These are phyloP conservation scores for Odontocolon sp. DNA, from an alignment of 2,888 invertebrate genomes.

Conservation along the genomic window DNA sequence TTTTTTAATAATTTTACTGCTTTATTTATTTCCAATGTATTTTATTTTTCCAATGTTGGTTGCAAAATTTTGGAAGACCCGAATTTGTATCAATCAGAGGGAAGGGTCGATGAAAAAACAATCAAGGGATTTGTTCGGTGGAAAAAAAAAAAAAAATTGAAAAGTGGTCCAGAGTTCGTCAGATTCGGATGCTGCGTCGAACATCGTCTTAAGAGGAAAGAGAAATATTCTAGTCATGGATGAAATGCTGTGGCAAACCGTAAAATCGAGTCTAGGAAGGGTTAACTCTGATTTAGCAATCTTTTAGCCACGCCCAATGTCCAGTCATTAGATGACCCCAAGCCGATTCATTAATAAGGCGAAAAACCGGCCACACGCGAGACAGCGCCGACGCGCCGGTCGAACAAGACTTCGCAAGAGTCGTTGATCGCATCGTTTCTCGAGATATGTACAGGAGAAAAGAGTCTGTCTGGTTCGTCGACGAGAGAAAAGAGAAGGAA, in stretches of 20 bases:
- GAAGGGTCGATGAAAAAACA: no score
- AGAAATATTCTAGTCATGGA: no score
- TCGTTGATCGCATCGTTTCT: conserved; percentile 36
- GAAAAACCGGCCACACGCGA: conserved; percentile 77
- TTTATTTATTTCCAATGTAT: neutral
- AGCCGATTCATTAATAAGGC: conserved; percentile 78
- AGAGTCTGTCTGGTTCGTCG: neutral
- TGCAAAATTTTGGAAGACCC: no score
- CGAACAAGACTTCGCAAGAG: conserved; percentile 22
- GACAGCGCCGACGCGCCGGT: conserved; percentile 37
- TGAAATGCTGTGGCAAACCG: no score
- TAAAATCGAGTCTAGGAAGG: no score
- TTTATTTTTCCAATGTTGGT: neutral
- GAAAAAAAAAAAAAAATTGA: no score
- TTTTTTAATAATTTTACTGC: neutral
- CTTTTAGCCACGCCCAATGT: conserved; percentile 79
- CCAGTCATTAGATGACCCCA: conserved; percentile 77
- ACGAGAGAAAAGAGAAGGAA: conserved; percentile 18
- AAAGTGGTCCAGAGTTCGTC: conserved; percentile 23
- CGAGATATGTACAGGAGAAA: conserved; percentile 33
- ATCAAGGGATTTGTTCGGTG: no score
- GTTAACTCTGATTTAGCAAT: conserved; percentile 77
- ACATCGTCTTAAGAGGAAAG: neutral
- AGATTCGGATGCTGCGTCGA: no score
- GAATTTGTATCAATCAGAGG: no score